Evolutionary conservation across 1,140 invertebrate species (phyloP).

Genomic region (Alviniconcha marisindica): DNA sequence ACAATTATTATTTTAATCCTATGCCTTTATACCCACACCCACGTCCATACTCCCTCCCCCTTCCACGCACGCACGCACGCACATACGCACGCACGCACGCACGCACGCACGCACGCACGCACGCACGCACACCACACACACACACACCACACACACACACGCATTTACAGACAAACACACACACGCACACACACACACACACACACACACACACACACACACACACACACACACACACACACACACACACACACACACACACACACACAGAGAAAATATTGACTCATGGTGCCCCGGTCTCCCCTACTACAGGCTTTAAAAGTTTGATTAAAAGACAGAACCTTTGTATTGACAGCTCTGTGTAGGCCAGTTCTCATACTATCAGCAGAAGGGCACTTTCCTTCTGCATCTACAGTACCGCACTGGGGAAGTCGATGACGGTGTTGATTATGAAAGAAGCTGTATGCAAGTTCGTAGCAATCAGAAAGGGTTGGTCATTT

Average conservation of each 20-base stretch:
- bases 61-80: background rate
- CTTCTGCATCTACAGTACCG: background rate
- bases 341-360: too few species aligned
- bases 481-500: background rate
- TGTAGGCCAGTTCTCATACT: background rate
- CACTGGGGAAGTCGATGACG: background rate
- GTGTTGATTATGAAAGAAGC: too few species aligned
- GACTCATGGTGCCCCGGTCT: too few species aligned
- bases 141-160: background rate
- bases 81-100: background rate
- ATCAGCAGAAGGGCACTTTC: background rate
- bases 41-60: background rate
- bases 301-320: too few species aligned
- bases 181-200: background rate
- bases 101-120: background rate
- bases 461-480: background rate
- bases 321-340: background rate
- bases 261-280: background rate
- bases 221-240: background rate
- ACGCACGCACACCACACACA: background rate
- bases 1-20: too few species aligned
- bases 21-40: background rate
- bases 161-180: background rate
- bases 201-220: background rate
- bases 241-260: background rate